These are phyloP conservation scores for Netelia inedita DNA, from an alignment of 2,888 invertebrate species.

Conservation along the genomic window DNA sequence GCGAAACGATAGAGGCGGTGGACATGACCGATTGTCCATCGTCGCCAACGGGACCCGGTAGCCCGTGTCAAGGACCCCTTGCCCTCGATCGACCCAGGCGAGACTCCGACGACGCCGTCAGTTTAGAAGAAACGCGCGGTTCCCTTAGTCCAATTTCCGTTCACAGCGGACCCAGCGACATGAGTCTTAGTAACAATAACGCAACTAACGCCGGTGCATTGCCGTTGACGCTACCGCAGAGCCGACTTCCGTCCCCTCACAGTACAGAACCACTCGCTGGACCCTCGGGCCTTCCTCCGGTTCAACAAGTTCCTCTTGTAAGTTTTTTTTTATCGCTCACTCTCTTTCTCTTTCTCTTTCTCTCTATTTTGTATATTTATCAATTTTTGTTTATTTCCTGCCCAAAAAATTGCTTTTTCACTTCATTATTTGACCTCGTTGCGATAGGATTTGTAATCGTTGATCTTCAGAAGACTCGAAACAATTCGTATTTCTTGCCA, in stretches of 20 bases:
- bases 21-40: slow-evolving; percentile 78
- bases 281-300: slow-evolving; percentile 94
- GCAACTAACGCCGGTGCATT: slow-evolving; percentile 85
- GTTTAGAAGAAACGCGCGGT: slow-evolving; percentile 82
- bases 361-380: slow-evolving; percentile 5
- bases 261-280: slow-evolving; percentile 91
- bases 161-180: slow-evolving; percentile 87
- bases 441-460: no score
- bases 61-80: slow-evolving; percentile 85
- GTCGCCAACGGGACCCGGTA: slow-evolving; percentile 73
- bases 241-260: slow-evolving; percentile 88
- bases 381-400: not conserved
- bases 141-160: slow-evolving; percentile 84
- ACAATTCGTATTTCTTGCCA: no score
- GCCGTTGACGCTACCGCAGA: slow-evolving; percentile 81
- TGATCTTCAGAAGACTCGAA: no score
- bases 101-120: slow-evolving; percentile 82
- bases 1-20: slow-evolving; percentile 79
- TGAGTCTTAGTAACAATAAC: slow-evolving; percentile 86
- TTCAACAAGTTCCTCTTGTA: slow-evolving; percentile 96
- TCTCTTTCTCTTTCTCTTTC: slow-evolving; percentile 5
- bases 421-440: not conserved
- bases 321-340: slow-evolving; percentile 84
- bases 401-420: not conserved
- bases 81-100: slow-evolving; percentile 82